A percentile compares a stretch with the other conserved stretches of the same genome.
Conservation (phyloP, 2,888 invertebrate species). For the Aelia acuminata region DNA sequence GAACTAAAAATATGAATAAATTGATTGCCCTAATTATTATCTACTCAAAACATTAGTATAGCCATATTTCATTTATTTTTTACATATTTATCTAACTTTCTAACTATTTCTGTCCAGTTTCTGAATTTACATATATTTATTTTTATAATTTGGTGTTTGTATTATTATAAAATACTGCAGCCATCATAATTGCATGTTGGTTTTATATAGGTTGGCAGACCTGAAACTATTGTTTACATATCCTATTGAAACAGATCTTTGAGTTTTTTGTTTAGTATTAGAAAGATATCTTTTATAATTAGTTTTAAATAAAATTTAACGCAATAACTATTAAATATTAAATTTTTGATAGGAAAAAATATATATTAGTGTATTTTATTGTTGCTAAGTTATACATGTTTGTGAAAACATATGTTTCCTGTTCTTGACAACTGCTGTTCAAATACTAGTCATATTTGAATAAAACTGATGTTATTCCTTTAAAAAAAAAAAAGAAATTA, state of each 20-base stretch:
- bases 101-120: no score
- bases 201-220: not conserved
- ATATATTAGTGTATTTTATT: not conserved
- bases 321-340: not conserved
- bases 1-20: no score
- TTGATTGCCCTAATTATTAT: no score
- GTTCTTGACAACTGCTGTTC: conserved; percentile 43
- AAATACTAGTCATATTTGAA: conserved; percentile 43
- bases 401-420: conserved; percentile 27
- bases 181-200: not conserved
- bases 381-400: not conserved
- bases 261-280: not conserved
- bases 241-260: not conserved
- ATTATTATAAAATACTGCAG: no score
- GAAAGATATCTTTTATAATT: not conserved
- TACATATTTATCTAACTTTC: no score
- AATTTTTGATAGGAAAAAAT: not conserved
- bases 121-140: no score
- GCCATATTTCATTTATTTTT: no score
- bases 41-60: no score
- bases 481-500: conserved; percentile 49
- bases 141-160: no score
- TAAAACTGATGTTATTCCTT: conserved; percentile 48
- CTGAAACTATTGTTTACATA: not conserved
- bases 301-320: not conserved